Evolutionary conservation across 2,113 vertebrate genomes (phyloP).

Genomic region (Dipodomys spectabilis): DNA sequence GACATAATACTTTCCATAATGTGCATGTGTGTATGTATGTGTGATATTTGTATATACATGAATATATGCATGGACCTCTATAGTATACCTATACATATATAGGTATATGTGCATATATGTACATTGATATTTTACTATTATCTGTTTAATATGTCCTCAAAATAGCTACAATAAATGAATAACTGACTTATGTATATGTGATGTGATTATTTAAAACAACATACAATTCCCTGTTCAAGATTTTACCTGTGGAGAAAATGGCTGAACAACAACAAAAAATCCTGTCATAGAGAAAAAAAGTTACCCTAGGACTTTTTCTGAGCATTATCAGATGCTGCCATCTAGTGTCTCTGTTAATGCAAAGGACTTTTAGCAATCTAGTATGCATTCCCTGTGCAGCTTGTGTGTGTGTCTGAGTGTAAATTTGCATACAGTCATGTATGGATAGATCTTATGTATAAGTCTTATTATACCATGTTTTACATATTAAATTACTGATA

Average conservation of each 20-base stretch:
- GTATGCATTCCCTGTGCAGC: fast-evolving
- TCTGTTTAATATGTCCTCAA: background rate
- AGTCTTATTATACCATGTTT: background rate
- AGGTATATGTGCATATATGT: no score
- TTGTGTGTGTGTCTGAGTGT: fast-evolving
- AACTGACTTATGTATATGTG: background rate
- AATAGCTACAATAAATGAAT: background rate
- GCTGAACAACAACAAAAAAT: constrained; percentile 49
- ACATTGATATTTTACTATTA: background rate
- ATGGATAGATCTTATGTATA: fast-evolving
- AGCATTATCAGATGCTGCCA: constrained; percentile 72
- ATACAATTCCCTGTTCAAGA: background rate
- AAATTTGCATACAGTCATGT: fast-evolving
- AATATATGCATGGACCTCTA: background rate
- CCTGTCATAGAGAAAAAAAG: constrained; percentile 8
- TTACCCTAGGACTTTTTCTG: fast-evolving
- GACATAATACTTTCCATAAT: no score
- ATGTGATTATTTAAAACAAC: background rate
- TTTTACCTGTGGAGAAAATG: constrained; percentile 65
- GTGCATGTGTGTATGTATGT: background rate
- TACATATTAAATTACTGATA: background rate
- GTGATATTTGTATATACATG: background rate
- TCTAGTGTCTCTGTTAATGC: constrained; percentile 73
- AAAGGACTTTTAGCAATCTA: fast-evolving
- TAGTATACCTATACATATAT: no score